phyloP scores from a whole-genome alignment of 2,113 vertebrate genomes.

The Pionites leucogaster region DNA sequence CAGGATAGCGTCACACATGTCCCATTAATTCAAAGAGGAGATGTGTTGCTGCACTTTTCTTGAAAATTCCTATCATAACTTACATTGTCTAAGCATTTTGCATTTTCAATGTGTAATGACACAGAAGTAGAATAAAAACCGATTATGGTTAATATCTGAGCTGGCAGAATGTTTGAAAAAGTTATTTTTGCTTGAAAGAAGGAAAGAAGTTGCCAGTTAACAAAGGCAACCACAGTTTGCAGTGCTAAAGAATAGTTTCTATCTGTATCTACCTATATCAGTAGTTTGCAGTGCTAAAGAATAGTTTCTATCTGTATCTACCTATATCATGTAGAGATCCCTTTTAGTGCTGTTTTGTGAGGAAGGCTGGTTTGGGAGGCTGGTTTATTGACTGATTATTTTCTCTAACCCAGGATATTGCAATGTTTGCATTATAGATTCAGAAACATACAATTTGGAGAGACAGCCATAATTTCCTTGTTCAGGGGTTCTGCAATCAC shows the following conservation, averaged over 20 bases:
- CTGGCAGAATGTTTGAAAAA: background rate
- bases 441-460: background rate
- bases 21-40: background rate
- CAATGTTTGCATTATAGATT: background rate
- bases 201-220: background rate
- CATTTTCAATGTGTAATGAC: background rate
- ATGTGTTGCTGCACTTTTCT: background rate
- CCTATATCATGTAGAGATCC: background rate
- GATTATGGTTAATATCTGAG: background rate
- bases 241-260: background rate
- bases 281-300: background rate
- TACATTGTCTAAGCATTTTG: background rate
- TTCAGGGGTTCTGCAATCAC: background rate
- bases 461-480: background rate
- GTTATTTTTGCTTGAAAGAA: background rate
- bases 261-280: background rate
- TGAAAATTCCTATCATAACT: background rate
- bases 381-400: background rate
- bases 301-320: background rate
- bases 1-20: background rate
- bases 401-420: background rate
- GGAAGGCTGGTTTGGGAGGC: background rate
- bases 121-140: background rate
- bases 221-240: background rate
- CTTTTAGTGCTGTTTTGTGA: background rate